Evolutionary conservation across 2,113 vertebrate species (phyloP), one percentile per base, ranked within the genome.

Genomic region (Rallus limicola): DNA sequence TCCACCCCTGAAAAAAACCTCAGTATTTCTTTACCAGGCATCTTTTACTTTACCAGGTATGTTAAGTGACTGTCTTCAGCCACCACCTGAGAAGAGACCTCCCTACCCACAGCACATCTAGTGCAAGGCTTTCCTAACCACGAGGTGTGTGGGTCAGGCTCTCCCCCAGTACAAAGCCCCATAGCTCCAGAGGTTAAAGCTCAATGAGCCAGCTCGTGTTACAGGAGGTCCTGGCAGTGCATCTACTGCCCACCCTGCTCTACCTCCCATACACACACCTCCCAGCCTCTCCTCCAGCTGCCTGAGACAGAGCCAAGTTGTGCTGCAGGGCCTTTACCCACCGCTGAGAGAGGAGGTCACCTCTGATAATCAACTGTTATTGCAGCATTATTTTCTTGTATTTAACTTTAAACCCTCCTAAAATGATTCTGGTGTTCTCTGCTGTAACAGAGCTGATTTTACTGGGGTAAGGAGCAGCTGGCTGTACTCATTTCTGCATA

Each of bases 401-500:
- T 71, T 92, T 81, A 87, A 67, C 38, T 83, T 86, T 55, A 93
- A 80, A 36, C 17, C 36, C 63, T 86, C 46, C 70, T 55, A 91
- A 92, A 92, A 65, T 7, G 21, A 87, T 69, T 85, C n/a, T 44
- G 44, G 40, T 65, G 46, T 59, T 91, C 65, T 55, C 40, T 93
- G 72, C 82, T 79, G 29, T 31, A 92, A 88, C 52, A 88, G 52
- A 82, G 33, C 34, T 59, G 62, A 82, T 87, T 93, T 93, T 76
- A 82, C 5, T 33, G 55, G 63, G 70, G 15, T 48, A 80, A 92
- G 58, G 65, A 96, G 67, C 81, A 87, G 92, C 83, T 94, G 86
- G 78, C 50, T 0, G 0, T 55, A 38, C 65, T 93, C 36, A 70
- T 79, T 92, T 87, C 40, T 79, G 40, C 15, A 79, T 58, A 82